Evolutionary conservation across 2,888 invertebrate species (phyloP).

Genomic region (Phlogophora meticulosa): DNA sequence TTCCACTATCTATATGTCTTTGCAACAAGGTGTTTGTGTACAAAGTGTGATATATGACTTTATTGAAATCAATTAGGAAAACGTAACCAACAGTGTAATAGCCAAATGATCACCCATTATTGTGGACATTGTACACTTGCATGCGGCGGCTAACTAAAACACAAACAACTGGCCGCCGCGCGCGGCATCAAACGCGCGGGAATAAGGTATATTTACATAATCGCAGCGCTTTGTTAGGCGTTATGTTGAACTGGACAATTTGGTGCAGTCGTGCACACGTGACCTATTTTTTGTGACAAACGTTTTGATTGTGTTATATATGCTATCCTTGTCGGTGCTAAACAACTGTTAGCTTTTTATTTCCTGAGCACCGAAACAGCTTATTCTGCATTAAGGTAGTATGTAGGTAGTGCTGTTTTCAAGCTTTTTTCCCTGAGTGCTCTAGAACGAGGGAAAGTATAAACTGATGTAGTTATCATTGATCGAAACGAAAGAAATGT

Average conservation of each 20-base stretch:
- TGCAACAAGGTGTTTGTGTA: too few species aligned
- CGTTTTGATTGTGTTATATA: conserved; percentile 34
- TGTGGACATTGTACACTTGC: neutral
- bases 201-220: conserved; percentile 47
- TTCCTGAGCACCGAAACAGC: neutral
- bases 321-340: conserved; percentile 11
- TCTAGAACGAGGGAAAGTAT: too few species aligned
- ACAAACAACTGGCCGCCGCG: conserved; percentile 14
- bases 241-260: conserved; percentile 36
- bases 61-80: neutral
- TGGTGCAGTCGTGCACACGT: conserved; percentile 32
- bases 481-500: neutral
- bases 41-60: too few species aligned
- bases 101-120: neutral
- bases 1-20: too few species aligned
- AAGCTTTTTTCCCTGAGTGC: too few species aligned
- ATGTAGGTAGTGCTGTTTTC: neutral
- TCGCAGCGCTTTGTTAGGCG: conserved; percentile 29
- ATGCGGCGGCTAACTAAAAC: conserved; percentile 12
- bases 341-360: conserved; percentile 19
- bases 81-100: neutral
- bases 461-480: too few species aligned
- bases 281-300: conserved; percentile 34
- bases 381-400: neutral
- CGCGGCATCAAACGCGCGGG: conserved; percentile 15